These are phyloP conservation scores for Quadroppia sp. DNA, from an alignment of 2,888 invertebrate species.

Conservation along the genomic window DNA sequence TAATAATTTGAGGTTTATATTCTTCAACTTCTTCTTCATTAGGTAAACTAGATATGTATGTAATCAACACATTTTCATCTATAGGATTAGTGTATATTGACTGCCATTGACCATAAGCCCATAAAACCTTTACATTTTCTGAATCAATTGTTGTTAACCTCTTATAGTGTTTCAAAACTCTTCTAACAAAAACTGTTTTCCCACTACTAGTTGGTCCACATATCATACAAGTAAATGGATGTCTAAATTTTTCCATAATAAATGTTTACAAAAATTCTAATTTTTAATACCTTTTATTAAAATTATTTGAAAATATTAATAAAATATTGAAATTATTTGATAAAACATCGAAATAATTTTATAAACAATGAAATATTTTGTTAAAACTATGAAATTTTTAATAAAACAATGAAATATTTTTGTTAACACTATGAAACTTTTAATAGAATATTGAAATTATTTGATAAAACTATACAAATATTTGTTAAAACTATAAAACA, in stretches of 20 bases:
- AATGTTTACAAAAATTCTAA: too few species aligned
- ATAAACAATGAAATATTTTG: too few species aligned
- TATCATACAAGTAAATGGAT: constrained; percentile 35
- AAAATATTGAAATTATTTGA: too few species aligned
- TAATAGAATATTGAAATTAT: too few species aligned
- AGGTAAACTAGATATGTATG: background rate
- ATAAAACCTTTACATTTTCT: background rate
- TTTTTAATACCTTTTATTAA: too few species aligned
- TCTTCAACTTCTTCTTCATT: background rate
- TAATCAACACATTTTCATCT: background rate
- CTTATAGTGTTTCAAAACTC: background rate
- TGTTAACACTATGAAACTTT: too few species aligned
- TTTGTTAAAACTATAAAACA: too few species aligned
- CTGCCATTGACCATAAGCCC: constrained; percentile 37
- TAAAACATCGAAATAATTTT: too few species aligned
- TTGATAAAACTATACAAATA: too few species aligned
- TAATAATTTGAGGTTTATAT: constrained; percentile 5
- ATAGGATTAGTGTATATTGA: background rate
- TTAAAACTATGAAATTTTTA: too few species aligned
- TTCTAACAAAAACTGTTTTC: constrained; percentile 14
- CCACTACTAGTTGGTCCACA: constrained; percentile 26
- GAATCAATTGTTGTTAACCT: background rate
- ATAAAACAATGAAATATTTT: too few species aligned
- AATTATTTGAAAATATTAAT: too few species aligned
- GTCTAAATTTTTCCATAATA: constrained; percentile 17